phyloP scores from a whole-genome alignment of 2,113 vertebrate genomes.

The Cheirogaleus medius region DNA sequence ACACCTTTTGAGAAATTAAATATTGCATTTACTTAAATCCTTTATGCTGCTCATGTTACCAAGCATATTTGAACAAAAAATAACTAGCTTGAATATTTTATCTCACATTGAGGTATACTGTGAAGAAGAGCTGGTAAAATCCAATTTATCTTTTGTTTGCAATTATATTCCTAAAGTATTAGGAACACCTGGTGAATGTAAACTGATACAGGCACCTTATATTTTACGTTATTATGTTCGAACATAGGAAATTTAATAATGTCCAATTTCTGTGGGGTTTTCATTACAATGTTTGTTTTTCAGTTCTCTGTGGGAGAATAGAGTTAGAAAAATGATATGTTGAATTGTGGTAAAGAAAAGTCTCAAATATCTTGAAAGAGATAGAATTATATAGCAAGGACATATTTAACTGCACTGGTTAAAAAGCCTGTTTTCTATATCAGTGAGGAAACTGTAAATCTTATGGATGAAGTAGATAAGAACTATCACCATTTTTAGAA shows the following conservation, averaged over 20 bases:
- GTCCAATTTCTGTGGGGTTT: neutral
- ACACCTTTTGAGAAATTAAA: neutral
- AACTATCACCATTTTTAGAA: neutral
- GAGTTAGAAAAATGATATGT: neutral
- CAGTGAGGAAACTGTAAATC: neutral
- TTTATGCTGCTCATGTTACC: neutral
- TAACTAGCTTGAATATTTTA: neutral
- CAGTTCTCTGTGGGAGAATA: neutral
- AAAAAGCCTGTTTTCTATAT: neutral
- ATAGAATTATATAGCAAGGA: neutral
- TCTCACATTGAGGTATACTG: neutral
- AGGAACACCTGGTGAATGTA: neutral
- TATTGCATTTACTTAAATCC: constrained; percentile 11
- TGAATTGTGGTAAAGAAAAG: neutral
- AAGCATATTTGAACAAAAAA: neutral
- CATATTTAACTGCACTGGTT: neutral
- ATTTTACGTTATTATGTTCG: neutral
- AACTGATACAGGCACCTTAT: neutral
- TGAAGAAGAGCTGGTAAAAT: neutral
- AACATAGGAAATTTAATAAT: neutral
- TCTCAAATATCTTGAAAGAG: neutral
- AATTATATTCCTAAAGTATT: neutral
- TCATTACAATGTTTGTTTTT: neutral
- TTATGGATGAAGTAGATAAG: neutral
- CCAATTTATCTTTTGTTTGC: neutral